Conservation (phyloP, 2,888 invertebrate genomes). For the Pachymerium ferrugineum region DNA sequence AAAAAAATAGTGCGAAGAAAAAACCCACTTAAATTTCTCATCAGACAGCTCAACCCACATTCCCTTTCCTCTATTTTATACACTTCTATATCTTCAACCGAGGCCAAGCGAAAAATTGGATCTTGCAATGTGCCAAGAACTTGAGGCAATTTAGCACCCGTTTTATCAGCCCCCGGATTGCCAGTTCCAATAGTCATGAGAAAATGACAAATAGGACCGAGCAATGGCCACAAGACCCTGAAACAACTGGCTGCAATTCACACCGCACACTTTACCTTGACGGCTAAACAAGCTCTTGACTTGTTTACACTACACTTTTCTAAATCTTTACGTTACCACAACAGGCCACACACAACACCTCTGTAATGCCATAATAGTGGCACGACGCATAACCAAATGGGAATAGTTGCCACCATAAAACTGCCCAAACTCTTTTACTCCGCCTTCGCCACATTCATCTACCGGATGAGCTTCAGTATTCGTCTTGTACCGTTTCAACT, state of each 20-base stretch:
- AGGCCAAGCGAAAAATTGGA: slow-evolving; percentile 23
- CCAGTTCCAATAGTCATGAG: slow-evolving; percentile 22
- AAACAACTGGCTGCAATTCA: slow-evolving; percentile 22
- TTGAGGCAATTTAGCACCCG: slow-evolving; percentile 21
- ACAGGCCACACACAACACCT: slow-evolving; percentile 14
- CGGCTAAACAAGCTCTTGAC: slow-evolving; percentile 24
- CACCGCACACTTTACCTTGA: not conserved
- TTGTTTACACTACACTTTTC: slow-evolving; percentile 9
- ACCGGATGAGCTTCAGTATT: not conserved
- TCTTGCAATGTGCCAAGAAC: slow-evolving; percentile 23
- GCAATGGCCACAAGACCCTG: slow-evolving; percentile 22
- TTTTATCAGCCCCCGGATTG: slow-evolving; percentile 14
- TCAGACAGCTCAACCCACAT: not conserved
- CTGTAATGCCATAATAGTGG: slow-evolving; percentile 1
- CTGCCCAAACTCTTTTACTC: not conserved
- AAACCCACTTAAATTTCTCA: not conserved
- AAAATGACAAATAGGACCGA: slow-evolving; percentile 19
- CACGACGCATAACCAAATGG: slow-evolving; percentile 16
- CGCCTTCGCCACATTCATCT: slow-evolving; percentile 1
- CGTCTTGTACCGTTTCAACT: not conserved
- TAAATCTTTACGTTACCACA: slow-evolving; percentile 11
- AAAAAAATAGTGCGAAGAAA: not conserved
- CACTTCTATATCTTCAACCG: slow-evolving; percentile 16
- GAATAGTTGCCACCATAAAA: slow-evolving; percentile 12
- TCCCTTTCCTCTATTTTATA: slow-evolving; percentile 18